These are phyloP conservation scores for Leucopsar rothschildi DNA, from an alignment of 2,113 vertebrate genomes.

Conservation along the genomic window DNA sequence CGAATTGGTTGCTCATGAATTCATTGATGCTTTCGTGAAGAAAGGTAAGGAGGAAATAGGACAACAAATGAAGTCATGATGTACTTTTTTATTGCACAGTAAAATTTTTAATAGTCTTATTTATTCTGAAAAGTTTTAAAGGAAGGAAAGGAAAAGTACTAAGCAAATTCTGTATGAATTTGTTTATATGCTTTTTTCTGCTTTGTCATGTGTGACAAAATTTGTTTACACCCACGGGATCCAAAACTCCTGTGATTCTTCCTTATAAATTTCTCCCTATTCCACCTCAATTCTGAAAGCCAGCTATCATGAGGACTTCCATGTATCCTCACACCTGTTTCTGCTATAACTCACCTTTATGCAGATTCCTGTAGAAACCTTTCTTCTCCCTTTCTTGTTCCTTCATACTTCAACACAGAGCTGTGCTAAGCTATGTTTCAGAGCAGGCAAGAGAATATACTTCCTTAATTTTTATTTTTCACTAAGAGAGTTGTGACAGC, in stretches of 20 bases:
- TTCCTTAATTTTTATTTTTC: background rate
- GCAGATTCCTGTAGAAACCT: background rate
- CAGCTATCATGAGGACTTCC: background rate
- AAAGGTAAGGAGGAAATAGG: slow-evolving; percentile 74
- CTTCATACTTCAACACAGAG: background rate
- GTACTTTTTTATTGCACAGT: background rate
- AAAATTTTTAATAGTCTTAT: background rate
- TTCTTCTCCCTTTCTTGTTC: background rate
- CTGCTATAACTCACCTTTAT: background rate
- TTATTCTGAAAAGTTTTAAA: background rate
- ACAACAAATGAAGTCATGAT: background rate
- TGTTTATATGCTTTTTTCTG: background rate
- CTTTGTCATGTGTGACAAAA: background rate
- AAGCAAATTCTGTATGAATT: background rate
- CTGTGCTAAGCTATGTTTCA: background rate
- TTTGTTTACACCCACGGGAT: background rate
- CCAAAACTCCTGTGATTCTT: background rate
- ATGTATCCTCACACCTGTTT: background rate
- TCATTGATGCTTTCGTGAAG: slow-evolving; percentile 77
- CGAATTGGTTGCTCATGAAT: slow-evolving; percentile 76
- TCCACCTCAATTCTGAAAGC: background rate
- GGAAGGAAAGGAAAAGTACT: background rate
- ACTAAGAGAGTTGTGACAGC: background rate
- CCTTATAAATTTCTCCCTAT: background rate
- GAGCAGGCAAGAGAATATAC: background rate